Conservation (phyloP, 2,113 vertebrate species). For the Solea senegalensis region DNA sequence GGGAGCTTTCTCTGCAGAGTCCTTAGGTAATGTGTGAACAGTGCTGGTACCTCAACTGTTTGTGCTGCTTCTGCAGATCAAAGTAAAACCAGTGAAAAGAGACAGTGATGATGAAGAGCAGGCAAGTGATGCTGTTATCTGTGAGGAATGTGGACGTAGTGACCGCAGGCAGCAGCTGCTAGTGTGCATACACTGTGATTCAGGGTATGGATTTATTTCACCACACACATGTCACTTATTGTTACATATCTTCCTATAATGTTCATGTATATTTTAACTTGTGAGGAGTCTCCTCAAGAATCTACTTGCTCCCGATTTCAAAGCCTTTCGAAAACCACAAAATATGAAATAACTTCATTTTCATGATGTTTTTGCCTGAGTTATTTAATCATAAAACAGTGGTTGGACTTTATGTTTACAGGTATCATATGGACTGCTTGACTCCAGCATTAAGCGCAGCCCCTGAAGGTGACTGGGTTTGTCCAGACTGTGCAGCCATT, state of each 20-base stretch:
- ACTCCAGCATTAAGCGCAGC: slow-evolving; percentile 6
- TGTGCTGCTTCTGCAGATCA: slow-evolving; percentile 44
- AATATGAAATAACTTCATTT: too few relatives aligned
- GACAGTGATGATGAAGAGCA: slow-evolving; percentile 28
- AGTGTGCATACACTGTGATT: slow-evolving; percentile 60
- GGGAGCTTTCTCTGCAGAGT: background rate
- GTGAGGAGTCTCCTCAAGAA: too few relatives aligned
- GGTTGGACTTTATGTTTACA: slow-evolving; percentile 6
- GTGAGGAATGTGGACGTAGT: slow-evolving; percentile 68
- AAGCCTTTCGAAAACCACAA: too few relatives aligned
- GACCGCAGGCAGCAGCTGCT: slow-evolving; percentile 50
- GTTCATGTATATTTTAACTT: too few relatives aligned
- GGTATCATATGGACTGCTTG: slow-evolving; percentile 64
- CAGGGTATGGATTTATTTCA: slow-evolving; percentile 42
- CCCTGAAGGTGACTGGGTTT: slow-evolving; percentile 56
- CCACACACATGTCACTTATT: too few relatives aligned
- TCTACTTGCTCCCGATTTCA: too few relatives aligned
- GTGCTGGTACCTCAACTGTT: slow-evolving; percentile 4
- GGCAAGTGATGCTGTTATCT: slow-evolving; percentile 26
- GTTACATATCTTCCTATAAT: too few relatives aligned
- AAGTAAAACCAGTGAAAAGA: slow-evolving; percentile 25
- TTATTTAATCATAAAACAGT: background rate
- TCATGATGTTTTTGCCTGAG: background rate
- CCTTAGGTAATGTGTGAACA: background rate
- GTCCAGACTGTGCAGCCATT: slow-evolving; percentile 50